Base-by-base conservation (phyloP, 1,140 invertebrate species). In the Cydia strobilella region DNA sequence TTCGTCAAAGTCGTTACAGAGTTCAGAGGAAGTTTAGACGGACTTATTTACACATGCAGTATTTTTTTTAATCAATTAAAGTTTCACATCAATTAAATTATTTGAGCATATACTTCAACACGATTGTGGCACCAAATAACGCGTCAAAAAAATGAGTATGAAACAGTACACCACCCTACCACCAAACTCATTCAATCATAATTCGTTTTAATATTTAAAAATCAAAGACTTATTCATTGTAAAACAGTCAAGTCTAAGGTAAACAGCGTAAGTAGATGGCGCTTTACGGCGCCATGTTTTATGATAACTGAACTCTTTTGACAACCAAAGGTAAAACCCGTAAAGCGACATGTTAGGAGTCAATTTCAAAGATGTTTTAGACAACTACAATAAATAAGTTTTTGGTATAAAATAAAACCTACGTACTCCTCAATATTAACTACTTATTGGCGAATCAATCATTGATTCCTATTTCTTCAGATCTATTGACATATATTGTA, bases 101-200 rank as follows among this genome's bases (percentile, higher is more conserved):
- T 48, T 59, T 59, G 18, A 59, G 51, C n/a, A 59, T 59, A 20
- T 0, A 20, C 0, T 23, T 23, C 54, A 54, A 54, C 18, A 20
- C 0, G 9, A 59, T 23, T 59, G 18, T 23, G n/a, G 20, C 54
- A 23, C 54, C 54, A 59, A 59, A 59, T 59, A 59, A 10, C 2
- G 2, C 10, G 7, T 23, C 18, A 59, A 23, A 10, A 10, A 59
- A 59, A 59, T 59, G 54, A 59, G 9, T 23, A 59, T 59, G 54
- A 23, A 59, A 0, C 51, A 59, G 18, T 59, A 59, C 9, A 59
- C 54, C 54, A 20, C 54, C 54, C 54, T 59, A 23, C 20, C 54
- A 59, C 54, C 54, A 9, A 59, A 10, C 20, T 23, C 54, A 54
- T 54, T 54, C n/a, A 48, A 48, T 48, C 45, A 54, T 54, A 54